Evolutionary conservation across 2,113 vertebrate species (phyloP), one percentile per base, ranked within the genome.

Genomic region (Psittacara wagleri): DNA sequence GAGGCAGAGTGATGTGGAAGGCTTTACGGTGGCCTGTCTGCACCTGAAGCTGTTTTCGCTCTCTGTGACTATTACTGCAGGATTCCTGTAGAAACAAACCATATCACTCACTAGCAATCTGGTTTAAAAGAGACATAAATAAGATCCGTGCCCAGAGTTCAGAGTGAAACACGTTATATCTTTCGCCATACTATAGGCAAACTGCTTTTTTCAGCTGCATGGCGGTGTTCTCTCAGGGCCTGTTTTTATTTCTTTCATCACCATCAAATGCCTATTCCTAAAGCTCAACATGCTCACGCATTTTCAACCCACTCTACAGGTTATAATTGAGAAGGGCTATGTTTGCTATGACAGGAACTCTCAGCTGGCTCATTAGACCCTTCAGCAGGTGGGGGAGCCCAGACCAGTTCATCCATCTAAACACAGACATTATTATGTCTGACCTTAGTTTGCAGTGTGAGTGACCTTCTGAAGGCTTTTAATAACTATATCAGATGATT

Each of bases 381-480:
- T 96, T 93, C 90, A 94, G 95, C 96, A 96, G 94, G 93, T 97
- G 95, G 95, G 95, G 91, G 88, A 93, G 73, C 88, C 83, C 69
- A 14, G 19, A 70, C 33, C 81, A 51, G 78, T 6, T 31, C 85
- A 63, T 92, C 96, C 94, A 86, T 85, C 93, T 88, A 54, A 92
- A 95, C 31, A 28, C 81, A 95, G 90, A 76, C 37, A 1, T 91
- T 87, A 68, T 85, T 94, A 93, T 78, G 90, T 59, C 94, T 93
- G 95, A 96, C 66, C 93, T 85, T 24, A 25, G 68, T 92, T 64
- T 37, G 79, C 90, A 80, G 83, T 18, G 33, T 29, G 68, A 62
- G 25, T 17, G 35, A 80, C 72, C 77, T 95, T 82, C 66, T 5
- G 72, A 46, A 82, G 37, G 85, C 8, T 85, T 91, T 96, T 92